Conservation (phyloP, 2,797 vertebrate species). For the Varecia variegata region DNA sequence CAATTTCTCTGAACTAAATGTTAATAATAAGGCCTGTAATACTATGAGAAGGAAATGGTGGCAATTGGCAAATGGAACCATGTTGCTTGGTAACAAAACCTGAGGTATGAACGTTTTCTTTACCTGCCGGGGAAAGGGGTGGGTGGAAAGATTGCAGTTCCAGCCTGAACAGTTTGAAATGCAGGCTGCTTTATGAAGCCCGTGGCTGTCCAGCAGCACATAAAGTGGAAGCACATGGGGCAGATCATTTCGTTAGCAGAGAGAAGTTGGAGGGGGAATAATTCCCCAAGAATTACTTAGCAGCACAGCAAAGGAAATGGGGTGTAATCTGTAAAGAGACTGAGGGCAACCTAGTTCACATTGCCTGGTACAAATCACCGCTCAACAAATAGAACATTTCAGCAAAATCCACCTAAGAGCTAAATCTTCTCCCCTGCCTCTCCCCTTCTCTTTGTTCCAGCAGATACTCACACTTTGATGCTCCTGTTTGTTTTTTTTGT, state of each 20-base stretch:
- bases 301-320: constrained; percentile 74
- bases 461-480: constrained; percentile 7
- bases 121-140: constrained; percentile 56
- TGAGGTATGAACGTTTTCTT: constrained; percentile 82
- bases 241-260: constrained; percentile 78
- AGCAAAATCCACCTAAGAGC: not conserved
- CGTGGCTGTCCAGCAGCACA: constrained; percentile 11
- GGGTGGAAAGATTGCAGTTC: constrained; percentile 84
- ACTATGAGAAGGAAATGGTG: constrained; percentile 92
- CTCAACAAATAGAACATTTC: constrained; percentile 20
- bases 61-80: constrained; percentile 90
- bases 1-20: constrained; percentile 96
- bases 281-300: constrained; percentile 79
- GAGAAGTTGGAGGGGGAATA: constrained; percentile 80
- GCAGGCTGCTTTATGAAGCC: constrained; percentile 62
- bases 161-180: constrained; percentile 80
- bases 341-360: not conserved
- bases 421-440: not conserved
- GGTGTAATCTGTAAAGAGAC: constrained; percentile 20
- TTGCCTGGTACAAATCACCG: not conserved
- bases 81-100: constrained; percentile 92
- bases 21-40: constrained; percentile 94
- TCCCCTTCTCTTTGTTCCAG: not conserved
- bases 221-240: constrained; percentile 85
- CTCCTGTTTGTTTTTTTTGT: not conserved